Base-by-base conservation (phyloP, 2,888 invertebrate genomes). In the Drosophila anomalipes region DNA sequence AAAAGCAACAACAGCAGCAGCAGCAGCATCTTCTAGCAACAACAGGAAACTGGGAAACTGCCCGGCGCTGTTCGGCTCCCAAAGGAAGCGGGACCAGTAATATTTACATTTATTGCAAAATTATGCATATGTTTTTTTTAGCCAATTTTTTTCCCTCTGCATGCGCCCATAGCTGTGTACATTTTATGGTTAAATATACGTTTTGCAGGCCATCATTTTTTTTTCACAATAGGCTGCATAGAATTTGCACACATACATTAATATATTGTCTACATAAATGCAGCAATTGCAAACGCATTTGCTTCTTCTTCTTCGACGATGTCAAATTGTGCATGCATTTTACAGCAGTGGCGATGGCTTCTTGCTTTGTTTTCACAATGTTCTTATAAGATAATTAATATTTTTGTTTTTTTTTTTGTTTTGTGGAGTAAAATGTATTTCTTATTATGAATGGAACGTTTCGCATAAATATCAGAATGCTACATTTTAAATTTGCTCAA, bases 21-120 rank as follows among this genome's bases (percentile, higher is more conserved):
- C 57, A 57, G 32, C 58, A 58, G 41, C 63, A 70, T 73, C 81
- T 76, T 71, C 80, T 70, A 59, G 51, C 64, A 73, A 79, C 57
- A 58, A 77, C 89, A 87, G 87, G 87, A 89, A 89, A 88, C 69
- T 68, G 72, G 76, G 39, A 30, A 57, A 57, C 80, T 79, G 71
- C 77, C 77, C 76, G 87, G 82, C 89, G 87, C 89, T 82, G 78
- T 74, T 57, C 39, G 80, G 74, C 74, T 86, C 87, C 89, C 88
- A 88, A 86, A 82, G 82, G 86, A 88, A 87, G 82, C 81, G 72
- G 57, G 59, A 74, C 79, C 67, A 70, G 74, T 70, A 79, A 72
- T 77, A 82, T 81, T 77, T 81, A 79, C 81, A 81, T 81, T 77
- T 78, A 81, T 81, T 78, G 79, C 79, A 70, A 79, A 79, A 76